Conservation (phyloP, 1,140 invertebrate species). For the Bombus superbus region DNA sequence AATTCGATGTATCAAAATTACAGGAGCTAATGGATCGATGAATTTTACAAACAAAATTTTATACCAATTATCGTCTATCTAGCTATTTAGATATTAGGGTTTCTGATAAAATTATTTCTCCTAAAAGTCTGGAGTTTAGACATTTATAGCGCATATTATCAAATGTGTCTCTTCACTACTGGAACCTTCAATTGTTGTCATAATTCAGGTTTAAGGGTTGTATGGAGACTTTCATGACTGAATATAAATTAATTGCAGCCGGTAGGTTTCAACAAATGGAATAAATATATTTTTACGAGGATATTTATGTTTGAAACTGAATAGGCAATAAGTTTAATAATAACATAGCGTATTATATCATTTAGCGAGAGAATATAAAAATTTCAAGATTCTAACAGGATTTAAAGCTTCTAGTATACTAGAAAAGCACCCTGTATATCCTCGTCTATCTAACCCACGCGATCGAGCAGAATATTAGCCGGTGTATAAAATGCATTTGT, state of each 20-base stretch:
- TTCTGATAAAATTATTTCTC: not conserved
- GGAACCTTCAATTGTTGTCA: not conserved
- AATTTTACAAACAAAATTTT: too few relatives aligned
- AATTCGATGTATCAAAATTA: not conserved
- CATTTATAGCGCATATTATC: not conserved
- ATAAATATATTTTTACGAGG: not conserved
- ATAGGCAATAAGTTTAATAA: not conserved
- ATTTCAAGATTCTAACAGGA: not conserved
- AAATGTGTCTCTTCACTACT: not conserved
- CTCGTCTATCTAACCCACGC: conserved; percentile 66
- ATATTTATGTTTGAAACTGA: not conserved
- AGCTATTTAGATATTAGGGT: too few relatives aligned
- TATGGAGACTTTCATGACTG: not conserved
- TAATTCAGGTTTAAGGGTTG: not conserved
- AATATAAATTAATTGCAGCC: not conserved
- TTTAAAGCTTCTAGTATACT: not conserved
- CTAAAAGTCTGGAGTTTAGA: not conserved
- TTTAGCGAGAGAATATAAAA: not conserved
- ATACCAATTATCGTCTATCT: too few relatives aligned
- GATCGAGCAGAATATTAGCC: conserved; percentile 65
- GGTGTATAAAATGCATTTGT: conserved; percentile 68
- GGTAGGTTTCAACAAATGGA: not conserved
- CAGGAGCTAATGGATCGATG: too few relatives aligned
- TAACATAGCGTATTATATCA: not conserved
- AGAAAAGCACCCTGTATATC: conserved; percentile 39